A percentile compares a stretch with the other conserved stretches of the same genome.
Evolutionary conservation across 1,140 invertebrate species (phyloP).

Genomic region (Pogonus chalceus): DNA sequence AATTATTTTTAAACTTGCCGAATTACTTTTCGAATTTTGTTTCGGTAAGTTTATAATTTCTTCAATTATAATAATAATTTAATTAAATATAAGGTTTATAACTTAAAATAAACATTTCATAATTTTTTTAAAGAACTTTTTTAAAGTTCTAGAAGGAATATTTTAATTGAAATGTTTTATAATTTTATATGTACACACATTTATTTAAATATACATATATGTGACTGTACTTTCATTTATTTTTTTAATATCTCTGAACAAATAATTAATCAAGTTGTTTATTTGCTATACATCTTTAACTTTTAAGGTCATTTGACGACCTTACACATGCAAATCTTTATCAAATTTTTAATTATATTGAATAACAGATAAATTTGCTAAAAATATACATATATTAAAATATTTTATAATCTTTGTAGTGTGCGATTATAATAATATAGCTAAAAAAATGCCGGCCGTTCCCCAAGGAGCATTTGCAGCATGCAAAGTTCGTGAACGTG

Average conservation of each 20-base stretch:
- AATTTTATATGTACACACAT: no score
- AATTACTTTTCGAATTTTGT: neutral
- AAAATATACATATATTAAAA: neutral
- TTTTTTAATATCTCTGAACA: no score
- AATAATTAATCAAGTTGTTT: no score
- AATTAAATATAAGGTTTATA: no score
- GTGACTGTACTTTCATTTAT: no score
- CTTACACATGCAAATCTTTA: constrained; percentile 1
- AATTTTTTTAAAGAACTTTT: no score
- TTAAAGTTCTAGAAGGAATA: no score
- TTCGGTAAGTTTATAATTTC: neutral
- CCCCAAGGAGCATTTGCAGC: constrained; percentile 45
- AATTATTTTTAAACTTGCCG: neutral
- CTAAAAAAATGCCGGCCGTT: constrained; percentile 41
- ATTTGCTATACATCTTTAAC: neutral
- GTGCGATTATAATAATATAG: neutral
- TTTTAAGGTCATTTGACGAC: neutral
- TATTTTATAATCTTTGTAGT: neutral
- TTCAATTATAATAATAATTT: no score
- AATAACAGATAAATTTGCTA: neutral
- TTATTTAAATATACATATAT: no score
- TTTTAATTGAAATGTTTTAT: no score
- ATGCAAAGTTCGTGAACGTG: constrained; percentile 41
- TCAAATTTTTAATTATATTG: neutral
- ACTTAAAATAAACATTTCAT: no score